Percentiles rank a stretch among this genome's conserved stretches.
Conservation (phyloP, 2,888 invertebrate species). For the Idaea straminata region DNA sequence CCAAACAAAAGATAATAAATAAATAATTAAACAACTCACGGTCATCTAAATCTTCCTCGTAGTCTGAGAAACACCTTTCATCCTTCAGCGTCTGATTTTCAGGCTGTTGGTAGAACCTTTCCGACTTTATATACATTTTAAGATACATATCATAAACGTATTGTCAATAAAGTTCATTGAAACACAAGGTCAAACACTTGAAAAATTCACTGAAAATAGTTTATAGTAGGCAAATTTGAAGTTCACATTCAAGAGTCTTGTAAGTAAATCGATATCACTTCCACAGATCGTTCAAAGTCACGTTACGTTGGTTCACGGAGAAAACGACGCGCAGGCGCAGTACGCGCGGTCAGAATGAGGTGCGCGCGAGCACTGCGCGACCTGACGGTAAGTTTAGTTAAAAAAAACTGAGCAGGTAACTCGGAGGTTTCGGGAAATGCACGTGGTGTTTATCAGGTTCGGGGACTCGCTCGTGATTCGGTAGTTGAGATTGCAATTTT, state of each 20-base stretch:
- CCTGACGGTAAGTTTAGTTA: conserved; percentile 63
- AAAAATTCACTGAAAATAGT: conserved; percentile 2
- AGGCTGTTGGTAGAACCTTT: conserved; percentile 68
- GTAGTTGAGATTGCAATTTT: background rate
- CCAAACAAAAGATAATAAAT: background rate
- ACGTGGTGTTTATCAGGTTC: conserved; percentile 25
- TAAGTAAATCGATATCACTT: background rate
- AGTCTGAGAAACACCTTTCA: conserved; percentile 65
- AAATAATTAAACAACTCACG: conserved; percentile 47
- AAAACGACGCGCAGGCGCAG: conserved; percentile 18
- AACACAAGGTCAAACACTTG: conserved; percentile 8
- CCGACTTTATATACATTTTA: conserved; percentile 74
- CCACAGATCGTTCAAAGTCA: conserved; percentile 11
- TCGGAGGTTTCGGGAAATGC: conserved; percentile 26
- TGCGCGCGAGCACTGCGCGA: conserved; percentile 64
- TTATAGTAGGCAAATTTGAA: background rate
- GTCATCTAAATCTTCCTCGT: conserved; percentile 66
- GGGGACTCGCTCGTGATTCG: background rate
- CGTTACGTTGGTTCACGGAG: conserved; percentile 14
- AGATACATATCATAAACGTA: conserved; percentile 57
- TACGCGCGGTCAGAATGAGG: conserved; percentile 59
- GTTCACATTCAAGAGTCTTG: background rate
- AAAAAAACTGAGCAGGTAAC: conserved; percentile 58
- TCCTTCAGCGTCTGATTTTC: conserved; percentile 62
- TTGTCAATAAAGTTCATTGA: conserved; percentile 21